Conservation (phyloP, 2,797 vertebrate species). For the Decapterus maruadsi region DNA sequence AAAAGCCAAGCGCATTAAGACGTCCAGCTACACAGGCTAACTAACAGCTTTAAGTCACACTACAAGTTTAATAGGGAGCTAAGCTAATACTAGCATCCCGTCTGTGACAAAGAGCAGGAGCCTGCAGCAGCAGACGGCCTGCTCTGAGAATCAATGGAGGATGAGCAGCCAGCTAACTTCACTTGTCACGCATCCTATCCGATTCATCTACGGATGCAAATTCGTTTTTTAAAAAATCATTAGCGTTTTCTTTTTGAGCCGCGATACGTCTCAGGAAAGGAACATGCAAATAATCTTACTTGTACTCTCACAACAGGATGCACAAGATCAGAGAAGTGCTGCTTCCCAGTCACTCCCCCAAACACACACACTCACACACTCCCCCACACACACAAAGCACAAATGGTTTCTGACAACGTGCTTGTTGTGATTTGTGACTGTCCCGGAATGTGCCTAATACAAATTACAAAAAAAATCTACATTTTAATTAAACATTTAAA, state of each 20-base stretch:
- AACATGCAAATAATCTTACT: conserved; percentile 79
- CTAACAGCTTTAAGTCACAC: background rate
- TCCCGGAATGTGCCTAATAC: conserved; percentile 56
- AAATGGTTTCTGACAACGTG: conserved; percentile 36
- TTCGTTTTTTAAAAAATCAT: background rate
- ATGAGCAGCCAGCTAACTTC: background rate
- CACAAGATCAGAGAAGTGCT: conserved; percentile 12
- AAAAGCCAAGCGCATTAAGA: too few species aligned
- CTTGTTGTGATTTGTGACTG: conserved; percentile 5
- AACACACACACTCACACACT: conserved; percentile 2
- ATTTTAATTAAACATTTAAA: background rate
- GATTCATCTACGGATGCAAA: conserved; percentile 51
- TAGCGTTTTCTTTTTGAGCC: background rate
- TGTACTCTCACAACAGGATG: conserved; percentile 68
- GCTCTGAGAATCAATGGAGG: conserved; percentile 20
- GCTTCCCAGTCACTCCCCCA: conserved; percentile 58
- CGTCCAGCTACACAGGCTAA: rapidly evolving
- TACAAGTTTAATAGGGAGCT: conserved; percentile 6
- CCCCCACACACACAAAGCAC: background rate
- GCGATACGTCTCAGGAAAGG: conserved; percentile 14
- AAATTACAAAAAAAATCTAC: background rate
- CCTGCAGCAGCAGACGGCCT: conserved; percentile 55
- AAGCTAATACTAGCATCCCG: conserved; percentile 60
- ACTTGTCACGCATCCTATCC: background rate
- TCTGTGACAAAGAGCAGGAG: conserved; percentile 66